phyloP scores from a whole-genome alignment of 1,140 invertebrate species.

The Argopecten irradians region DNA sequence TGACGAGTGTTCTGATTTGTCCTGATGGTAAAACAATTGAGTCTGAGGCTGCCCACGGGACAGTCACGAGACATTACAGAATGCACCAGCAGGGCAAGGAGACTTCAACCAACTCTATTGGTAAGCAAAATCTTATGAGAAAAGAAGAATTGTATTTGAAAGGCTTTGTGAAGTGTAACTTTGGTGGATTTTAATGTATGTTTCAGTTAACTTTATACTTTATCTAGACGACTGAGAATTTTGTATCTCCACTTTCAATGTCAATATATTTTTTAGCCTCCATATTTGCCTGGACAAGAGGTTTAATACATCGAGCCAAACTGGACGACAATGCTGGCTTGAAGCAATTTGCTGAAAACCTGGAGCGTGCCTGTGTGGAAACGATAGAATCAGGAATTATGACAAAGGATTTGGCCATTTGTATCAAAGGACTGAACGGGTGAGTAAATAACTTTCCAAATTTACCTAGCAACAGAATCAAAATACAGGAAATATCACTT shows the following conservation, averaged over 20 bases:
- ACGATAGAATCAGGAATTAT: constrained; percentile 96
- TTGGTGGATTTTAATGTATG: neutral
- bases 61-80: constrained; percentile 96
- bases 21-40: constrained; percentile 98
- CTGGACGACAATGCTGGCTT: constrained; percentile 90
- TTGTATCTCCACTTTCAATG: constrained; percentile 17
- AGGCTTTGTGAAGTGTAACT: neutral
- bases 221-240: neutral
- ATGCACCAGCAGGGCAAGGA: constrained; percentile 97
- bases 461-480: no score
- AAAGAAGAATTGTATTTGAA: neutral
- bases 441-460: constrained; percentile 59
- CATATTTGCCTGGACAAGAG: constrained; percentile 98
- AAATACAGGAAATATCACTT: no score
- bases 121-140: constrained; percentile 66
- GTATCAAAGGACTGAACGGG: constrained; percentile 88
- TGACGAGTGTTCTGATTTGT: constrained; percentile 96
- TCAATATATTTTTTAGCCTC: constrained; percentile 84
- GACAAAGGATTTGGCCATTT: constrained; percentile 99
- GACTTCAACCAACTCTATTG: constrained; percentile 98
- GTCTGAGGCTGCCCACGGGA: constrained; percentile 98
- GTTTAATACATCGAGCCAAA: constrained; percentile 93
- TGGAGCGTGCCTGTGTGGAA: constrained; percentile 94
- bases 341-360: constrained; percentile 86
- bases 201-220: neutral